Evolutionary conservation across 2,797 vertebrate genomes (phyloP).

Genomic region (Cichlasoma orientale): DNA sequence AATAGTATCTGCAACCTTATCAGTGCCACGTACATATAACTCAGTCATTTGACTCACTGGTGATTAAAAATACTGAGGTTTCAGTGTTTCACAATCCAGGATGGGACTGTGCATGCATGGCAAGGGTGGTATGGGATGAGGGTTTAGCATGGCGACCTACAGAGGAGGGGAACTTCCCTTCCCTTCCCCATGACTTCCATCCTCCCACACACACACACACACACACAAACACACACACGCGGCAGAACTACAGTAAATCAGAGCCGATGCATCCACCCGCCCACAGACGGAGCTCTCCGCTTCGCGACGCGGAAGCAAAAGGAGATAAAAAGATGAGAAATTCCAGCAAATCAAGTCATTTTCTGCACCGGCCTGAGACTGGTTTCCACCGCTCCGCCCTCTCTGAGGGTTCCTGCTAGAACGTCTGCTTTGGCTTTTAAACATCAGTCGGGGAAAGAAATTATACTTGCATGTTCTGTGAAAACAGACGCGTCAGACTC

Average conservation of each 20-base stretch:
- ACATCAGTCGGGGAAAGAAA: neutral
- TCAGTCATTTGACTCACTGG: neutral
- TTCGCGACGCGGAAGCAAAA: constrained; percentile 27
- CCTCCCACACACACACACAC: neutral
- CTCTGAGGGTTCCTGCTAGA: neutral
- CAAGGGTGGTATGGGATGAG: neutral
- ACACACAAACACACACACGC: neutral
- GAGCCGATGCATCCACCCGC: neutral
- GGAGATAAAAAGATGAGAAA: constrained; percentile 27
- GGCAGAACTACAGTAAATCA: constrained; percentile 5
- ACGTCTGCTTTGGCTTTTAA: neutral
- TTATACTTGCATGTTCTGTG: too few species aligned
- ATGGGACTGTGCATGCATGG: neutral
- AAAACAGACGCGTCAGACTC: neutral
- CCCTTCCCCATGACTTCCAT: neutral
- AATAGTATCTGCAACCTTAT: neutral
- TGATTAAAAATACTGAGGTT: neutral
- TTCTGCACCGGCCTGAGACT: neutral
- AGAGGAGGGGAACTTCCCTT: constrained; percentile 35
- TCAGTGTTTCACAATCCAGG: neutral
- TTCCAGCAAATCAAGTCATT: constrained; percentile 18
- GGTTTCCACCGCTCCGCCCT: neutral
- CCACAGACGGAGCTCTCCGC: neutral
- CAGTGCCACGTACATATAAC: neutral
- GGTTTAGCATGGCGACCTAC: neutral